A percentile compares a stretch with the other conserved stretches of the same genome.
Evolutionary conservation across 2,113 vertebrate species (phyloP).

Genomic region (Ursus arctos): DNA sequence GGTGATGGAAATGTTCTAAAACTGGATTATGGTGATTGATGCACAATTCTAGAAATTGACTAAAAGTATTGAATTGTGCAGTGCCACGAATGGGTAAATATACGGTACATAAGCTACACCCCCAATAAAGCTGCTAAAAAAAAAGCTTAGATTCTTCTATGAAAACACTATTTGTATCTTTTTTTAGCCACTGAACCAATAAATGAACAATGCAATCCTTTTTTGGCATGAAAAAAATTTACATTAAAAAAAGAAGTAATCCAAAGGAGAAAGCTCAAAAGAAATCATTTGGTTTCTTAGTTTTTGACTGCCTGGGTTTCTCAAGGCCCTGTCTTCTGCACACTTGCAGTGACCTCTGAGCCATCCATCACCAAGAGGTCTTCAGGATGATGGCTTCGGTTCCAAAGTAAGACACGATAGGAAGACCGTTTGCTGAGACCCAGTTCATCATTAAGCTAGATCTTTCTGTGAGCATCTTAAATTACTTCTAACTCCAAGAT

Average conservation of each 20-base stretch:
- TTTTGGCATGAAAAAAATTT: background rate
- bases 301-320: constrained; percentile 37
- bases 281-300: background rate
- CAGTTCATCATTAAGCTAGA: background rate
- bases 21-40: background rate
- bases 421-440: background rate
- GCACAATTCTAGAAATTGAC: background rate
- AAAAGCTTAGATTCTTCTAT: background rate
- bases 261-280: background rate
- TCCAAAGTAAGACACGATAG: background rate
- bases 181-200: background rate
- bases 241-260: background rate
- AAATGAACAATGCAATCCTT: background rate
- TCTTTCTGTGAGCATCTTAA: background rate
- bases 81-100: background rate
- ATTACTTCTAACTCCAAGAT: background rate
- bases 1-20: background rate
- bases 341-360: constrained; percentile 54
- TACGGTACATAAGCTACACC: background rate
- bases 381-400: background rate
- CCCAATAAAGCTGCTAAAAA: background rate
- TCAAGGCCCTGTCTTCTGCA: background rate
- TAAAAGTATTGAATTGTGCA: background rate
- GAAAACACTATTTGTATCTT: background rate
- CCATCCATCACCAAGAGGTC: constrained; percentile 55